Evolutionary conservation across 2,113 vertebrate genomes (phyloP).

Genomic region (Scartelaos histophorus): DNA sequence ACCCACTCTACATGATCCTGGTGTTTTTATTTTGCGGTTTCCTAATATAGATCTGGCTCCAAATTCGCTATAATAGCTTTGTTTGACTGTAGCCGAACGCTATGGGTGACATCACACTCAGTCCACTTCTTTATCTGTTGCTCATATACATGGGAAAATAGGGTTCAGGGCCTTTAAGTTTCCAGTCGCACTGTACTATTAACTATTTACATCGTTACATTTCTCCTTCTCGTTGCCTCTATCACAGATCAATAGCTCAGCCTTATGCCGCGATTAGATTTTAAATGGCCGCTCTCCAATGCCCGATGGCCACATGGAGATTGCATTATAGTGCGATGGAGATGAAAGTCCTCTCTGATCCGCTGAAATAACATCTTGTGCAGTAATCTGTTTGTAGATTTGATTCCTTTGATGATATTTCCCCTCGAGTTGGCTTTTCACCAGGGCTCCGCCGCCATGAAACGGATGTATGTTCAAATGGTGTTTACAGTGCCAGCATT

Average conservation of each 20-base stretch:
- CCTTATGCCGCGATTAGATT: conserved; percentile 50
- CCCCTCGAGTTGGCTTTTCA: conserved; percentile 46
- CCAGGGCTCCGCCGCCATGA: conserved; percentile 7
- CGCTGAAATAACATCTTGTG: conserved; percentile 59
- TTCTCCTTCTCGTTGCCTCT: conserved; percentile 4
- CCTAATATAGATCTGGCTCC: no score
- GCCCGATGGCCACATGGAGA: conserved; percentile 54
- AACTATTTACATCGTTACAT: neutral
- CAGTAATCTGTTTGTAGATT: conserved; percentile 62
- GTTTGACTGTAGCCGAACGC: no score
- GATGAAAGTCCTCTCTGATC: conserved; percentile 66
- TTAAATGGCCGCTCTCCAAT: conserved; percentile 44
- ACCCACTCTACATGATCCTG: no score
- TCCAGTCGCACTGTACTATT: neutral
- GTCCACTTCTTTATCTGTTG: no score
- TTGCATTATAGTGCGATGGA: conserved; percentile 64
- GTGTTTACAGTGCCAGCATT: neutral
- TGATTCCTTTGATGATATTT: conserved; percentile 60
- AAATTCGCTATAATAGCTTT: no score
- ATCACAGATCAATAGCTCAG: conserved; percentile 34
- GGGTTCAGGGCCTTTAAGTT: neutral
- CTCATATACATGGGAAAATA: no score
- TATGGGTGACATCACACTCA: no score
- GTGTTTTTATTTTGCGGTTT: no score
- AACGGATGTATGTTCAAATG: conserved; percentile 2